Evolutionary conservation across 2,888 invertebrate species (phyloP), one percentile per base, ranked within the genome.

Genomic region (Boloria euphrosyne): DNA sequence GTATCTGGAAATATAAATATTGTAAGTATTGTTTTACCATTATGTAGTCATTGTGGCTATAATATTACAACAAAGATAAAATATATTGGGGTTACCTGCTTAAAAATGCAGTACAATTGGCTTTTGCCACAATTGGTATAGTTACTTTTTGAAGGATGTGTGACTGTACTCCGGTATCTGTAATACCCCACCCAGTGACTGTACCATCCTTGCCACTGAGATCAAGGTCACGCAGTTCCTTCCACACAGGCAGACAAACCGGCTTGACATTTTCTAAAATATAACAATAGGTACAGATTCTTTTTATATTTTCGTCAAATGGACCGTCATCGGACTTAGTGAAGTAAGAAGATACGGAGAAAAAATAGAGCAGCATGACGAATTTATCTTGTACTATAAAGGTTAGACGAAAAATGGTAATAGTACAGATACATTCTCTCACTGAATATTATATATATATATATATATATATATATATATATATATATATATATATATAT

Each of bases 171-270:
- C 69, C 58, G 6, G 52, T 31, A 58, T 72, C 72, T 2, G 72
- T 72, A 4, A 51, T 10, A 3, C 71, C 70, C 72, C 73, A 72
- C 7, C 73, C 73, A 1, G 70, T 67, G 6, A 73, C 71, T 10
- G 64, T 55, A 0, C 53, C 73, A 1, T 38, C 43, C 14, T 38
- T 44, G 2, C 66, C 68, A 3, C 55, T 63, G 16, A 67, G 18
- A 3, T 44, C 10, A 10, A 22, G 3, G 16, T 64, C 51, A 16
- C 55, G 60, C 13, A 70, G 64, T 4, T 69, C 44, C 18, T 57
- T 53, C 14, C 52, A 38, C 17, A 69, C 13, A 3, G 72, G 73
- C 17, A 73, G 66, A 55, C 72, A 72, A 14, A 72, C 50, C 5
- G 72, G 71, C 17, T 47, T 60, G 2, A 67, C 71, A 52, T 72